Percentiles rank a stretch among this genome's conserved stretches.
Conservation (phyloP, 2,888 invertebrate species). For the Cataglyphis cursor region DNA sequence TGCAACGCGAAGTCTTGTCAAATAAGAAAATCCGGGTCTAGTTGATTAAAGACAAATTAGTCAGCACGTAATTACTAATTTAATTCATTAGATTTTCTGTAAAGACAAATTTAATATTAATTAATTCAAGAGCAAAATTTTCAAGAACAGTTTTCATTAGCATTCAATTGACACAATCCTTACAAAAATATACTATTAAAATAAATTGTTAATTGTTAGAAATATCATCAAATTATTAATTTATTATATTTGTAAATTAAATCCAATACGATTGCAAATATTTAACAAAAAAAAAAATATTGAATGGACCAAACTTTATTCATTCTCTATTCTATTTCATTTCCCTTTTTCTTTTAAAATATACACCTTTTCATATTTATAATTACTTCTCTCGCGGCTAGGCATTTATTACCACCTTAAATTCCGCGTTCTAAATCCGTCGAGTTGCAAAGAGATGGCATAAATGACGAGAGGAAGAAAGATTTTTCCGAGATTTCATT, state of each 20-base stretch:
- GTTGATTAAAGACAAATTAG: conserved; percentile 33
- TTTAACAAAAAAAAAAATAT: not conserved
- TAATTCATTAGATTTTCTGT: conserved; percentile 22
- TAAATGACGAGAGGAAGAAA: conserved; percentile 2
- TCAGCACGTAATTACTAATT: not conserved
- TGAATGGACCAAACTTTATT: not conserved
- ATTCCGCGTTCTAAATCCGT: conserved; percentile 4
- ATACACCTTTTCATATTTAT: not conserved
- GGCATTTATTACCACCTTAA: not conserved
- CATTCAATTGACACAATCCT: conserved; percentile 5
- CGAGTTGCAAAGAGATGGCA: not conserved
- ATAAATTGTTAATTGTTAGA: not conserved
- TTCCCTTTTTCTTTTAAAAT: not conserved
- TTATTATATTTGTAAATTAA: conserved; percentile 21
- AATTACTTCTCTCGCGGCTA: not conserved
- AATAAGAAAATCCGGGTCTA: not conserved
- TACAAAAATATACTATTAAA: not conserved
- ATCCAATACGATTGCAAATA: not conserved
- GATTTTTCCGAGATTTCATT: not conserved
- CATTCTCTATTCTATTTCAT: not conserved
- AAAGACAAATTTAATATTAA: conserved; percentile 10
- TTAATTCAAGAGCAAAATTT: conserved; percentile 13
- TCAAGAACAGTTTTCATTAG: not conserved
- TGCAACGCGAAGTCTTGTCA: not conserved
- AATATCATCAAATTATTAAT: not conserved